Evolutionary conservation across 2,888 invertebrate species (phyloP), one percentile per base, ranked within the genome.

Genomic region (Margaritifera margaritifera): DNA sequence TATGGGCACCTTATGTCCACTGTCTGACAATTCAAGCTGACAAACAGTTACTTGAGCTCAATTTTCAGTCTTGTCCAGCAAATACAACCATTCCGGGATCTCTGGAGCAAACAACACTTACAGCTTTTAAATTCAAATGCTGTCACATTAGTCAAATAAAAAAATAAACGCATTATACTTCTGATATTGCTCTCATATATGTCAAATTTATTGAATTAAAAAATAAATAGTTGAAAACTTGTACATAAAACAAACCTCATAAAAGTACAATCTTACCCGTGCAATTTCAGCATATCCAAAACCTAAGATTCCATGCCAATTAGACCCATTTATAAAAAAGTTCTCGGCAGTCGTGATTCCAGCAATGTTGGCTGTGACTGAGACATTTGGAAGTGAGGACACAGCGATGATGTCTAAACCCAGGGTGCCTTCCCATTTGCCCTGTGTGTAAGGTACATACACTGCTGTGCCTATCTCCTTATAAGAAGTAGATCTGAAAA

Each of bases 241-340:
- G 25, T 25, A 56, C 18, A 19, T 56, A 24, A 24, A 19, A 24
- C 56, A 24, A 56, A 56, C 18, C 24, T 56, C 56, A 8, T 56
- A 42, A 15, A 56, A 3, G 22, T 18, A 27, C 31, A 1, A 52
- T 64, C 80, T 76, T 77, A 89, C 89, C 79, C 85, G 60, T 24
- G 88, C 81, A 57, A 89, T 84, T 51, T 77, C 80, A 57, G 80
- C 78, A 74, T 93, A 93, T 1, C 92, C 93, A 56, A 93, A 80
- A 3, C 93, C 93, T 24, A 93, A 87, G 57, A 93, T 92, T 67
- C 93, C 91, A 90, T 93, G 92, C 93, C 93, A 93, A 69, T 92
- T 90, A 6, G 93, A 92, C 8, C 92, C 92, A 83, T 92, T 92
- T 86, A 92, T 91, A 78, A 92, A 93, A 84, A 93, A 93, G 62